A percentile compares a stretch with the other conserved stretches of the same genome.
Conservation (phyloP, 1,140 invertebrate species). For the Aethina tumida region DNA sequence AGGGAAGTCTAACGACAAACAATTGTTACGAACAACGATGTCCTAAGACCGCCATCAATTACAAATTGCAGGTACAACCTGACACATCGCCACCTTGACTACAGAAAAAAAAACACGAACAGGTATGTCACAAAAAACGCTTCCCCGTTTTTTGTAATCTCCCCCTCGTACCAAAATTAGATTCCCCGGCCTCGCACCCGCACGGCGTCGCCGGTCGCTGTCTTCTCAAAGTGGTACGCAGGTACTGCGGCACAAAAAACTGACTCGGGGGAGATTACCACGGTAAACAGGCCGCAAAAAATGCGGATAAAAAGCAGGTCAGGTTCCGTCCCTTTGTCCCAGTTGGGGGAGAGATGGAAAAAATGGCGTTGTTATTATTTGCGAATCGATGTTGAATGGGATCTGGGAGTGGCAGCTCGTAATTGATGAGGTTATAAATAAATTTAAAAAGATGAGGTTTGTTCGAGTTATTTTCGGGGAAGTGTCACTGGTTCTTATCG, state of each 20-base stretch:
- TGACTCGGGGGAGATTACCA: slow-evolving; percentile 11
- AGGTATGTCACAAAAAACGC: slow-evolving; percentile 11
- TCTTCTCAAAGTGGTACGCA: slow-evolving; percentile 3
- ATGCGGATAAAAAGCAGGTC: slow-evolving; percentile 15
- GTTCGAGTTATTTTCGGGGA: too few species aligned
- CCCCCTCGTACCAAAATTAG: too few species aligned
- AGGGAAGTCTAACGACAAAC: too few species aligned
- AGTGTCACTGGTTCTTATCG: too few species aligned
- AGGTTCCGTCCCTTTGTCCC: neutral
- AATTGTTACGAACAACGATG: too few species aligned
- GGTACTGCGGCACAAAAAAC: slow-evolving; percentile 6
- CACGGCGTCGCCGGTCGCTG: neutral
- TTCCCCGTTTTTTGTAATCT: slow-evolving; percentile 3
- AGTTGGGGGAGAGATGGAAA: neutral
- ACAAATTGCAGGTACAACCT: too few species aligned
- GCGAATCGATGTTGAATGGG: neutral
- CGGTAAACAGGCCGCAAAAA: slow-evolving; percentile 14
- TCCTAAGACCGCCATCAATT: too few species aligned
- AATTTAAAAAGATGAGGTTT: too few species aligned
- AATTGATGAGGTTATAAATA: neutral
- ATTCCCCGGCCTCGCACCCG: neutral
- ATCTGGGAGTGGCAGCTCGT: neutral
- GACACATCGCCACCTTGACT: slow-evolving; percentile 1
- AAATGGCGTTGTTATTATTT: slow-evolving; percentile 1
- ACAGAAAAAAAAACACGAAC: slow-evolving; percentile 1